Evolutionary conservation across 2,797 vertebrate genomes (phyloP).

Genomic region (Sebastes nivosus): DNA sequence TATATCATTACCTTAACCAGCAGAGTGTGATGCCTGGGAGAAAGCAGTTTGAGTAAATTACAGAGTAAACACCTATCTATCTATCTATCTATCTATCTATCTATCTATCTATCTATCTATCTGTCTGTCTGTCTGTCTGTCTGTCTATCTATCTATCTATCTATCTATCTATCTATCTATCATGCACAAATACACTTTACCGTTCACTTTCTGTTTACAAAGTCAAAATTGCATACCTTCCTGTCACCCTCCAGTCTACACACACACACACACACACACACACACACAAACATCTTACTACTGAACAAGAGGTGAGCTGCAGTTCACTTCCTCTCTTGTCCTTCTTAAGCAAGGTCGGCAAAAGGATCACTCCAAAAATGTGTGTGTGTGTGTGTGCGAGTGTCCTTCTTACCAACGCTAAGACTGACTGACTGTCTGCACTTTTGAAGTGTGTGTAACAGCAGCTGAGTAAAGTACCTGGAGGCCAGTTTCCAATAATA

Average conservation of each 20-base stretch:
- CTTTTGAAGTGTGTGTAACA: not conserved
- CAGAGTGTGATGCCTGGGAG: not conserved
- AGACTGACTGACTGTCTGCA: not conserved
- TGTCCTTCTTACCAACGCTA: not conserved
- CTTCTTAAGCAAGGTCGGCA: conserved; percentile 19
- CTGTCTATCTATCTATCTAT: not conserved
- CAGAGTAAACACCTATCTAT: not conserved
- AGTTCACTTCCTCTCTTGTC: conserved; percentile 28
- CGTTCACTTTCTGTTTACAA: not conserved
- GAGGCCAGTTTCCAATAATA: conserved; percentile 12
- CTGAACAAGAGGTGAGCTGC: conserved; percentile 23
- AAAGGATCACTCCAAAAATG: conserved; percentile 18
- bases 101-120: not conserved
- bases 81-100: not conserved
- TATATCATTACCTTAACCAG: conserved; percentile 44
- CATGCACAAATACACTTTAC: not conserved
- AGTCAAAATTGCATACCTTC: not conserved
- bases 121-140: not conserved
- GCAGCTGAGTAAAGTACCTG: not conserved
- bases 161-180: not conserved
- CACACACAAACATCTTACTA: not conserved
- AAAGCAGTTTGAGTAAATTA: not conserved
- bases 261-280: not conserved
- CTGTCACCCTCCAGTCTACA: not conserved
- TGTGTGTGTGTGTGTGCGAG: not conserved